Conservation (phyloP, 2,113 vertebrate species). For the Neomonachus schauinslandi region DNA sequence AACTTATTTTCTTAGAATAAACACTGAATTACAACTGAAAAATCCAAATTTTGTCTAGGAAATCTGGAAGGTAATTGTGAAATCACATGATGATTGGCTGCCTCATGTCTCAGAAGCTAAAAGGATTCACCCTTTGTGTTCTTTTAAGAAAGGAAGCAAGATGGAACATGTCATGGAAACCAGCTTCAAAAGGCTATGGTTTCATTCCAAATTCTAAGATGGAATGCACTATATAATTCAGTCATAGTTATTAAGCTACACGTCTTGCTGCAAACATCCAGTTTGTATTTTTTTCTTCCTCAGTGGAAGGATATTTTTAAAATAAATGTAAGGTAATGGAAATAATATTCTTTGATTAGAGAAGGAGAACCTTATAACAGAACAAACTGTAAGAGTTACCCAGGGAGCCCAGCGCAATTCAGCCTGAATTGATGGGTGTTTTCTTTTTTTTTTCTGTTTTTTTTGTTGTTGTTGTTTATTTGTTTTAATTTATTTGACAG, state of each 20-base stretch:
- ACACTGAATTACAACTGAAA: slow-evolving; percentile 44
- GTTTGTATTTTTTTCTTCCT: neutral
- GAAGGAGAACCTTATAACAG: neutral
- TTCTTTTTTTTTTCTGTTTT: neutral
- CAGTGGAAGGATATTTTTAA: neutral
- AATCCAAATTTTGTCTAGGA: neutral
- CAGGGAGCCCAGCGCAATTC: neutral
- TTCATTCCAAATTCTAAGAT: slow-evolving; percentile 43
- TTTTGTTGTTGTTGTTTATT: too few species aligned
- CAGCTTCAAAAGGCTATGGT: slow-evolving; percentile 39
- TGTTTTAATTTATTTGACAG: too few species aligned
- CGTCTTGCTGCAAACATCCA: neutral
- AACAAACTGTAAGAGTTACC: neutral
- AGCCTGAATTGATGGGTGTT: neutral
- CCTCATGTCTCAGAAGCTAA: neutral
- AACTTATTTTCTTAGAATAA: neutral
- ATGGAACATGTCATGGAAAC: neutral
- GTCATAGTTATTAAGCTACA: slow-evolving; percentile 18
- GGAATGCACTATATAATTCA: slow-evolving; percentile 32
- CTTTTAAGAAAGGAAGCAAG: neutral
- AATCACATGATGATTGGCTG: neutral
- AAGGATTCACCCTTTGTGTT: neutral
- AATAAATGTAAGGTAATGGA: neutral
- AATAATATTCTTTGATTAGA: slow-evolving; percentile 9
- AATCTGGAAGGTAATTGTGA: neutral